Percentiles rank a stretch among this genome's conserved stretches.
Conservation (phyloP, 1,140 invertebrate genomes). For the Cyrtorhinus lividipennis region DNA sequence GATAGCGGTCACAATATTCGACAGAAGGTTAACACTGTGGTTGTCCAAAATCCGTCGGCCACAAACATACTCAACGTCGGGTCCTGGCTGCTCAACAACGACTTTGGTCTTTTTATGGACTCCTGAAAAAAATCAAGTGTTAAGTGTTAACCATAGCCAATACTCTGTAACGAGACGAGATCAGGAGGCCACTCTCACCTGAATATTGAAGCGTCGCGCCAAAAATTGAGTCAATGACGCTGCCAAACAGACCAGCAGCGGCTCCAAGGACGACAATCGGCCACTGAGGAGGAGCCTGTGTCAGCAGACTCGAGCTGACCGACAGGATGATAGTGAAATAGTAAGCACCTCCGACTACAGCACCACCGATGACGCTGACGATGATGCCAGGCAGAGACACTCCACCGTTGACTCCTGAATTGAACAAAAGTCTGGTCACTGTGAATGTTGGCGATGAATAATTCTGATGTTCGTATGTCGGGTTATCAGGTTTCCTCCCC, state of each 20-base stretch:
- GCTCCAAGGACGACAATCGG: constrained; percentile 57
- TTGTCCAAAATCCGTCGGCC: constrained; percentile 72
- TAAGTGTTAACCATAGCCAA: constrained; percentile 16
- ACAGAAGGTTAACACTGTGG: constrained; percentile 76
- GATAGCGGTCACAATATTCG: constrained; percentile 58
- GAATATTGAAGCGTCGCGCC: constrained; percentile 77
- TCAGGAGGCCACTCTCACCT: constrained; percentile 39
- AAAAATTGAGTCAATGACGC: constrained; percentile 65
- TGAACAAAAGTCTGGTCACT: constrained; percentile 25
- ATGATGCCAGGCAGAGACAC: constrained; percentile 54
- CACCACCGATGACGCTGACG: constrained; percentile 57
- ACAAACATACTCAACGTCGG: constrained; percentile 57
- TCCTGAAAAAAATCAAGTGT: constrained; percentile 42
- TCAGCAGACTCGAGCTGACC: constrained; percentile 40
- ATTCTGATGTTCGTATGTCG: no score
- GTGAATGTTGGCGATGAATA: background rate
- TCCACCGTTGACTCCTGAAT: constrained; percentile 71
- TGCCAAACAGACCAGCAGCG: constrained; percentile 61
- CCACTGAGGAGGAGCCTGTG: constrained; percentile 59
- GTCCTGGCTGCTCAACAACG: constrained; percentile 58
- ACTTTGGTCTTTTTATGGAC: constrained; percentile 45
- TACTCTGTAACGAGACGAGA: no score
- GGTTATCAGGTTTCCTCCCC: background rate
- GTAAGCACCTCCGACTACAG: constrained; percentile 55
- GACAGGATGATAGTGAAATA: constrained; percentile 52